Evolutionary conservation across 2,888 invertebrate genomes (phyloP), one percentile per base, ranked within the genome.

Genomic region (Rugalucina vietnamica): DNA sequence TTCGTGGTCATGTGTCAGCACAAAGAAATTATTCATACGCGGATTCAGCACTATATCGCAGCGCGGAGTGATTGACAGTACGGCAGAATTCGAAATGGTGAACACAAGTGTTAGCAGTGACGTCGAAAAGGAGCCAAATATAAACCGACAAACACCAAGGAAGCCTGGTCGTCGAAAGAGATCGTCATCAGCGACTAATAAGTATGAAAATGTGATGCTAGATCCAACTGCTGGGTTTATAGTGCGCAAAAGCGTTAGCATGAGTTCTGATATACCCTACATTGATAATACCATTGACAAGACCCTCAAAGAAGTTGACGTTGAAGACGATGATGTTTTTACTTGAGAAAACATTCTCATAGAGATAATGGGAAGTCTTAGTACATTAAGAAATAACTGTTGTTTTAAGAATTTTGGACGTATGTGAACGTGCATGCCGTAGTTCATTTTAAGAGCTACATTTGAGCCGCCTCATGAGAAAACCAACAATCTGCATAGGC

Each of bases 131-230:
- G 49, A 39, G 5, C 8, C 12, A 10, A 70, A 70, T 21, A 82
- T 69, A 72, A 27, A 72, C 34, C 49, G 54, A 60, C 18, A 27
- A 24, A 49, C 75, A 4, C 87, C 87, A 32, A 88, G 82, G 69
- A 88, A 88, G 76, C 87, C 87, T 21, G 82, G 83, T 27, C 75
- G 87, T 12, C 75, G 76, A 29, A 79, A 81, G 29, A 65, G 79
- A 27, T 79, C 85, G 32, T 86, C 88, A 34, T 84, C 81, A 10
- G 43, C 80, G 4, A 81, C 69, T 27, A 81, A 43, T 29, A 74
- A 83, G 76, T 87, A 87, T 71, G 88, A 88, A 71, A 88, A 88
- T 76, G 88, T 88, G 18, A 76, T 81, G 34, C 69, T 88, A 12
- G 84, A 82, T 50, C 79, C 76, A 5, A 76, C 43, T 21, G 71